phyloP scores from a whole-genome alignment of 2,113 vertebrate species.

The Leptobrachium ailaonicum region DNA sequence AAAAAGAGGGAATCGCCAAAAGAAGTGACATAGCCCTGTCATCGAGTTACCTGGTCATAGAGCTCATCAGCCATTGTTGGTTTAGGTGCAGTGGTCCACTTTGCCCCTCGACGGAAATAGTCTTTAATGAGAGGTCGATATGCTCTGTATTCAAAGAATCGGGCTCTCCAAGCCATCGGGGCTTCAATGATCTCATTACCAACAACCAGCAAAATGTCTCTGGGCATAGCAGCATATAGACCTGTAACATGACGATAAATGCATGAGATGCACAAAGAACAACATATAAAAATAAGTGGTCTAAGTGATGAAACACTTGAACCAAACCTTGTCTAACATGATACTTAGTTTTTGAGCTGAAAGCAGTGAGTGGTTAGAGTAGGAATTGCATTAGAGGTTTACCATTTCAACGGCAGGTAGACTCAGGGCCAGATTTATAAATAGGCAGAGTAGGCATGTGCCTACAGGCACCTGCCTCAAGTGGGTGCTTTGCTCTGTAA shows the following conservation, averaged over 20 bases:
- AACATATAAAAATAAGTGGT: too few species aligned
- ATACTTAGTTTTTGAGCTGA: too few species aligned
- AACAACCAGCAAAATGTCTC: constrained; percentile 93
- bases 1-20: neutral
- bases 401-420: too few species aligned
- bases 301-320: too few species aligned
- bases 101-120: constrained; percentile 91
- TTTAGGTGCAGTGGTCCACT: constrained; percentile 97
- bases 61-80: constrained; percentile 93
- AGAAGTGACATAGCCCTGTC: neutral
- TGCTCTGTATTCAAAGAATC: constrained; percentile 96
- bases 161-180: constrained; percentile 96
- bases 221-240: constrained; percentile 97
- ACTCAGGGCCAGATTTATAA: too few species aligned
- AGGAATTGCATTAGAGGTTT: too few species aligned
- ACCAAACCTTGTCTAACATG: too few species aligned
- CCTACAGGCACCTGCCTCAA: too few species aligned
- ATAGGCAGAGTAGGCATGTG: too few species aligned
- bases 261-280: too few species aligned
- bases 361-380: too few species aligned
- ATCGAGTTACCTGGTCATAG: constrained; percentile 83
- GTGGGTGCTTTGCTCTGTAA: too few species aligned
- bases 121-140: constrained; percentile 94
- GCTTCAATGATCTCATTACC: constrained; percentile 98
- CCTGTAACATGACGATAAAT: constrained; percentile 63